A percentile compares a stretch with the other conserved stretches of the same genome.
Conservation (phyloP, 2,888 invertebrate species). For the Coremacera marginata region DNA sequence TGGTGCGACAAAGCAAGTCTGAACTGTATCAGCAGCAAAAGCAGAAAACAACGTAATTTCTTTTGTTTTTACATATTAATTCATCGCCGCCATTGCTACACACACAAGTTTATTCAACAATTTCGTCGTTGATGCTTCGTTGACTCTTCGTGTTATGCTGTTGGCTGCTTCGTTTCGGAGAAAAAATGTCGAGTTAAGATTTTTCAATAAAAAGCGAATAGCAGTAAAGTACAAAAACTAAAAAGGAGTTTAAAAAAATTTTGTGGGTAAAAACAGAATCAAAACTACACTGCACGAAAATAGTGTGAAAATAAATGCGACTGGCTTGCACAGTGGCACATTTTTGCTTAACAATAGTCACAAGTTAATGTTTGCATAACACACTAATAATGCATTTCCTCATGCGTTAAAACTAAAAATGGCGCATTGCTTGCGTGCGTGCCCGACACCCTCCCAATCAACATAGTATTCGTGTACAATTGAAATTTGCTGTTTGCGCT, state of each 20-base stretch:
- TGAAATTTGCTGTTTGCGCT: background rate
- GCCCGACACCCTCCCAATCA: background rate
- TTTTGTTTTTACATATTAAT: constrained; percentile 43
- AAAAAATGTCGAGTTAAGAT: background rate
- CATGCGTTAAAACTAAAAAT: background rate
- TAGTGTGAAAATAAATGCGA: background rate
- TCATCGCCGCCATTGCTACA: constrained; percentile 42
- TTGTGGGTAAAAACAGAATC: background rate
- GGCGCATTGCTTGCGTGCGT: background rate
- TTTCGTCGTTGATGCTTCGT: constrained; percentile 17
- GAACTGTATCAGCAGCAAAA: background rate
- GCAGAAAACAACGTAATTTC: constrained; percentile 29
- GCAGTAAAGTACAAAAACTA: background rate
- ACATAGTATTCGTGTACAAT: background rate
- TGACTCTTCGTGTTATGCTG: background rate
- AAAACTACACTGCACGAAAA: background rate
- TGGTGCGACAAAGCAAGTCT: background rate
- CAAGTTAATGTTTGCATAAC: background rate
- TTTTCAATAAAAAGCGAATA: background rate
- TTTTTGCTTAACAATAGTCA: background rate
- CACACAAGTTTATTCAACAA: constrained; percentile 32
- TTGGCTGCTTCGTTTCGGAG: constrained; percentile 12
- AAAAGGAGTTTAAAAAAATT: background rate
- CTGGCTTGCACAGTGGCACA: background rate
- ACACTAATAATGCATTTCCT: background rate